phyloP scores from a whole-genome alignment of 2,888 invertebrate species.

The Leptopterna dolabrata region DNA sequence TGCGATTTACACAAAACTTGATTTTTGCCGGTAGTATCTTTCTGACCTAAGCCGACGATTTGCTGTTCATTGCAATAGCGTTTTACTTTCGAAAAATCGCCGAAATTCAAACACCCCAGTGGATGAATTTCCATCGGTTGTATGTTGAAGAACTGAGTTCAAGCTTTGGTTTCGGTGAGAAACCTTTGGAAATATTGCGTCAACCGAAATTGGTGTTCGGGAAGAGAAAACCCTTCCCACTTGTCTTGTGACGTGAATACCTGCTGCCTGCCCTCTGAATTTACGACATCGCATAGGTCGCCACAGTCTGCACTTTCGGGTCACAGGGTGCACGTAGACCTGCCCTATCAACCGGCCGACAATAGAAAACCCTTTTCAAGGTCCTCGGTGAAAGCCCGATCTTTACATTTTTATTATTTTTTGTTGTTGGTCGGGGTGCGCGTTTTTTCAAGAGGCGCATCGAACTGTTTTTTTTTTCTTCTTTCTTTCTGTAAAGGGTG shows the following conservation, averaged over 20 bases:
- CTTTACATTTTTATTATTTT: constrained; percentile 17
- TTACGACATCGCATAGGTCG: constrained; percentile 4
- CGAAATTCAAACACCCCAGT: too few relatives aligned
- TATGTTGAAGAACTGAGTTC: too few relatives aligned
- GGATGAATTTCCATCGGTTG: too few relatives aligned
- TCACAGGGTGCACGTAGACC: constrained; percentile 23
- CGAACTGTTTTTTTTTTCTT: background rate
- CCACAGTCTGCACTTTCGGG: background rate
- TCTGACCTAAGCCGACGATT: too few relatives aligned
- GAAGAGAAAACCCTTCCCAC: background rate
- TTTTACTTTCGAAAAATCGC: too few relatives aligned
- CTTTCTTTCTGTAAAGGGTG: too few relatives aligned
- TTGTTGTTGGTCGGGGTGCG: background rate
- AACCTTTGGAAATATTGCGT: background rate
- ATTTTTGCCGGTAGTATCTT: too few relatives aligned
- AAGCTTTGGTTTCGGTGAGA: background rate
- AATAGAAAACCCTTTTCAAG: constrained; percentile 26
- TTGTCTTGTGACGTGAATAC: constrained; percentile 30
- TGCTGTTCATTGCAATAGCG: too few relatives aligned
- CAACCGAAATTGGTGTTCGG: background rate
- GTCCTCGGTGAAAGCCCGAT: constrained; percentile 31
- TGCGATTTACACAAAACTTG: too few relatives aligned
- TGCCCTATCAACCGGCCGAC: background rate
- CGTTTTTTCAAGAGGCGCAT: background rate
- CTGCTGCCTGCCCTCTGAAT: constrained; percentile 27